Base-by-base conservation (phyloP, 53 echinoderm and acorn worm genomes). In the Patiria pectinifera region DNA sequence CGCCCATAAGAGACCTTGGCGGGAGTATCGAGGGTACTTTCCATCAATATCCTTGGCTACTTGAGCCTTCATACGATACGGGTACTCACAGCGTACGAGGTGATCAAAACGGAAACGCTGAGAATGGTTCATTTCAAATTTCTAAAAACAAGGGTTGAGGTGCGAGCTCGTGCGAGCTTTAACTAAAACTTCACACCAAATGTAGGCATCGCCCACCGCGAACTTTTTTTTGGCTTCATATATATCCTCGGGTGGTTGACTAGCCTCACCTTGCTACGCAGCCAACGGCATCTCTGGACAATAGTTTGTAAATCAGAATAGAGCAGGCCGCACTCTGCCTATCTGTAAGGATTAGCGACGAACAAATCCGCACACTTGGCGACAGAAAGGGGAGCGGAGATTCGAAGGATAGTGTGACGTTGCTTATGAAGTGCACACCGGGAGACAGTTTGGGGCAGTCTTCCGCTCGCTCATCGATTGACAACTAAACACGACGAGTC, bases 21-120 rank as follows among this genome's bases (percentile, higher is more conserved):
- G 24, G 45, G 23, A 6, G 10, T 71, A 48, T 24, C 71, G 86
- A 72, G 86, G 74, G 72, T 86, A 48, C 86, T 86, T 66, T 74
- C 48, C 72, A 23, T 86, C 86, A 74, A 86, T 72, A 46, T 71
- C 74, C 3, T 21, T 45, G 62, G 72, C 26, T 48, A 86, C 86
- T 86, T 72, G 6, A 74, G 21, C 43, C 58, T 72, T 86, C 69
- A 86, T 72, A 72, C 71, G 86, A 86, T 86, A 71, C 49, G 86
- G 53, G 86, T 49, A 72, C 86, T 75, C 49, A 45, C 13, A 47
- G 85, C 11, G n/a, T 76, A 76, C n/a, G 21, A 76, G 72, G 23
- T 18, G 72, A 72, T 18, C 25, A n/a, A 76, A 21, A 76, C 76
- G 35, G 59, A 71, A 66, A 66, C 15, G 66, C 66, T 26, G 69